Evolutionary conservation across 2,113 vertebrate genomes (phyloP), one percentile per base, ranked within the genome.

Genomic region (Conger conger): DNA sequence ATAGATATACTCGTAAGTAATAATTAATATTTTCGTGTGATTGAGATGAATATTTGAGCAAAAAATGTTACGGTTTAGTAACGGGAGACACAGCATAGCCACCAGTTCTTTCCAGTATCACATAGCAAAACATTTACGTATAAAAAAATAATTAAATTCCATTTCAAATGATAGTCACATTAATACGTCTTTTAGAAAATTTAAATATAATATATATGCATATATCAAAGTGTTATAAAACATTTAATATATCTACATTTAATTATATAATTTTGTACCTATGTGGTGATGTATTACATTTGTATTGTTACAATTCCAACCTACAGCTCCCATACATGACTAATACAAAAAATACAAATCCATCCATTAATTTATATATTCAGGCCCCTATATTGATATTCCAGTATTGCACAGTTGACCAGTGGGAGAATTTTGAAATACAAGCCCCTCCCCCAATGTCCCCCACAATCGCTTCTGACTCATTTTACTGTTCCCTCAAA

Each of bases 121-220:
- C 82, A 37, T 50, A 84, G 57, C 20, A 80, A 27, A 80, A 84
- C 35, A 79, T 53, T 23, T 36, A 9, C 53, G 63, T 80, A 35
- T 57, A 84, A 84, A 84, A 79, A 78, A 84, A 33, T 57, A 38
- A 79, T 80, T 57, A 84, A 84, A 84, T 84, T 80, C 79, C 83
- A 84, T 79, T 79, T 84, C 16, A 84, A 63, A 68, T 79, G 83
- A 84, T 30, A 79, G 36, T 84, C 83, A 77, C 53, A 79, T 63
- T 84, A 50, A 76, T 27, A 60, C 50, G 79, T 63, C 36, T 78
- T 38, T n/a, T 40, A 63, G 60, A 60, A 23, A 63, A 36, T 20
- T 57, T 79, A 63, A 73, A 85, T 76, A 37, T 76, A 81, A 20
- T 5, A 76, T 68, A 76, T 45, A 42, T 35, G 79, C 38, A 11